These are phyloP conservation scores for Aldabrachelys gigantea DNA, from an alignment of 2,113 vertebrate genomes.

Conservation along the genomic window DNA sequence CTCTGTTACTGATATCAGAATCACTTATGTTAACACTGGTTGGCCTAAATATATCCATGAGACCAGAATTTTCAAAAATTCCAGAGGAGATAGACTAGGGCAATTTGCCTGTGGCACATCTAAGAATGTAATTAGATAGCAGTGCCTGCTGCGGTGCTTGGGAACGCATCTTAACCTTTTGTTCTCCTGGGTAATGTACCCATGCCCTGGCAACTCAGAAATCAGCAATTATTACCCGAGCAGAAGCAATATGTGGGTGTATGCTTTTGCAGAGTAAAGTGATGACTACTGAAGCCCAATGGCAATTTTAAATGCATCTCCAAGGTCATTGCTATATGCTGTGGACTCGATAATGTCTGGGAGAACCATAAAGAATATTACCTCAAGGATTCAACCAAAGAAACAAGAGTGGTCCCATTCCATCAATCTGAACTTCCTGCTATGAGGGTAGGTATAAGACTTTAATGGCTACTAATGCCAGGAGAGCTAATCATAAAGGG, in stretches of 20 bases:
- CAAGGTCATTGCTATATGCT: not conserved
- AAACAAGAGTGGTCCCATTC: not conserved
- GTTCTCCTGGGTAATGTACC: not conserved
- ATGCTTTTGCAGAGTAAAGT: not conserved
- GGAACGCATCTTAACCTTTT: not conserved
- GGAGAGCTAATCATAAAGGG: too few relatives aligned
- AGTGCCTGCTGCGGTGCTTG: not conserved
- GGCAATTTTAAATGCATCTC: not conserved
- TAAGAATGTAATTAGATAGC: not conserved
- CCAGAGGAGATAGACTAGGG: not conserved
- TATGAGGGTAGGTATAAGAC: too few relatives aligned
- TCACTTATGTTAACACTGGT: not conserved
- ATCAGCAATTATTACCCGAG: not conserved
- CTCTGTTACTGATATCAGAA: not conserved
- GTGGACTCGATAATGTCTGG: not conserved
- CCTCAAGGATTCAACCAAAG: not conserved
- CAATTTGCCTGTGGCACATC: not conserved
- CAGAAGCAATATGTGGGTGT: not conserved
- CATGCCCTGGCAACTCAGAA: not conserved
- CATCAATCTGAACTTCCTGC: not conserved
- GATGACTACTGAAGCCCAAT: not conserved
- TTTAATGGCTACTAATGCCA: too few relatives aligned
- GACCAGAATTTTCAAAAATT: not conserved
- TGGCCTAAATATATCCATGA: not conserved
- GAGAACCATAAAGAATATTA: not conserved